Base-by-base conservation (phyloP, 2,113 vertebrate species). In the Sapajus apella region DNA sequence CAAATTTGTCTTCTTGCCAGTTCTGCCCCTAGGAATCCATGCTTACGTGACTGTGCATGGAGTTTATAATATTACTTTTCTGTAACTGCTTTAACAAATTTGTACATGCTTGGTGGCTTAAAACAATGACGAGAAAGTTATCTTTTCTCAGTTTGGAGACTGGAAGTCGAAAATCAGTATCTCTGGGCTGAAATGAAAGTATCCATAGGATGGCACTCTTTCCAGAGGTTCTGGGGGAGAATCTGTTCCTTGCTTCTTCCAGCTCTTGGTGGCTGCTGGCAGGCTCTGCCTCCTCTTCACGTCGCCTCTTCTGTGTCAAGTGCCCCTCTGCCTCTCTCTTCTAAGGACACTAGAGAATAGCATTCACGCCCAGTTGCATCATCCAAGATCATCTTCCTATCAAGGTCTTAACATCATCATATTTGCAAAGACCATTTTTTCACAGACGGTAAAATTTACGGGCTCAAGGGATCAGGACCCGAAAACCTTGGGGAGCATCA, bases 21-120 rank as follows among this genome's bases (percentile, higher is more conserved):
- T 37, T 76, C 8, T 25, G 17, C 17, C 43, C 32, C 25, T 8
- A 1, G 45, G 73, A 52, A 40, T 3, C 2, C 37, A 11, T 1
- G 52, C 27, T 18, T 32, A 4, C 6, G 9, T 47, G 2, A 10
- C 2, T 43, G 16, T 6, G 3, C 1, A 8, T 1, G 0, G 3
- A 37, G 9, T 7, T 7, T 30, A 12, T 23, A 21, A 12, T 35
- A 17, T 21, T 40, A 47, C 20, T 7, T 91, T 97, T 18, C 47
- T 35, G 9, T 25, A 27, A 20, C 17, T 81, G 14, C 5, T 76
- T 5, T 30, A 35, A 45, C 35, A 43, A 43, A 25, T 73, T 11
- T 43, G 23, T 30, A 4, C 3, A 81, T 13, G 56, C 6, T 40
- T n/a, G 3, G 25, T 73, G 56, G 7, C 32, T 87, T 37, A 25